Evolutionary conservation across 1,140 invertebrate species (phyloP).

Genomic region (Lithobius niger): DNA sequence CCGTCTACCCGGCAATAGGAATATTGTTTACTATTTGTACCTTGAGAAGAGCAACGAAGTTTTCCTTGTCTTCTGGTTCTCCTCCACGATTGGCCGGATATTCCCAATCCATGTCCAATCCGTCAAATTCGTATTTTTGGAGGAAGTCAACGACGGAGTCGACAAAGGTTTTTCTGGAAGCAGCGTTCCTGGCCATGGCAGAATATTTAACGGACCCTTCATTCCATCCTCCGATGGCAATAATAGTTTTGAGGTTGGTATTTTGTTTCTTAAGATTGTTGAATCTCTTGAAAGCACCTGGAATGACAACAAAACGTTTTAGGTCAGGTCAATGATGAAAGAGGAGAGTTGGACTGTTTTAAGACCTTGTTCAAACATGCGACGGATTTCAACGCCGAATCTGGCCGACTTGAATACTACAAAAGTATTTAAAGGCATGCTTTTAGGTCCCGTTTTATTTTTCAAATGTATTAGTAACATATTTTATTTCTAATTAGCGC

Average conservation of each 20-base stretch:
- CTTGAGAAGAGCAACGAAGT: conserved; percentile 19
- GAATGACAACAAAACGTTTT: too few species aligned
- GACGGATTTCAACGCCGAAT: too few species aligned
- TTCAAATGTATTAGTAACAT: too few species aligned
- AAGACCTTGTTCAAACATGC: too few species aligned
- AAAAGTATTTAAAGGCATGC: too few species aligned
- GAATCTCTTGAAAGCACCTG: conserved; percentile 34
- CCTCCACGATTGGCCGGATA: conserved; percentile 28
- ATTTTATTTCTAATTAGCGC: too few species aligned
- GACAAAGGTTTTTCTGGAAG: conserved; percentile 23
- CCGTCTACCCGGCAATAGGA: too few species aligned
- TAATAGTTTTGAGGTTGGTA: conserved; percentile 45
- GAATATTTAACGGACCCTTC: conserved; percentile 50
- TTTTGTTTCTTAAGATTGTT: conserved; percentile 41
- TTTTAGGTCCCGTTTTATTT: too few species aligned
- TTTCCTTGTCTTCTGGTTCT: conserved; percentile 16
- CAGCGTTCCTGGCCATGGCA: conserved; percentile 19
- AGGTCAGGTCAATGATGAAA: too few species aligned
- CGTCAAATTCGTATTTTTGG: conserved; percentile 30
- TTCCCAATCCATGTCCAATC: conserved; percentile 37
- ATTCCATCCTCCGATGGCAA: conserved; percentile 62
- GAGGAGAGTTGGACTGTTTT: too few species aligned
- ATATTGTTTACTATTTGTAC: too few species aligned
- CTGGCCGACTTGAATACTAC: too few species aligned
- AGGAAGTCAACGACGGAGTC: conserved; percentile 21